Conservation (phyloP, 2,797 vertebrate genomes). For the Smutsia gigantea region DNA sequence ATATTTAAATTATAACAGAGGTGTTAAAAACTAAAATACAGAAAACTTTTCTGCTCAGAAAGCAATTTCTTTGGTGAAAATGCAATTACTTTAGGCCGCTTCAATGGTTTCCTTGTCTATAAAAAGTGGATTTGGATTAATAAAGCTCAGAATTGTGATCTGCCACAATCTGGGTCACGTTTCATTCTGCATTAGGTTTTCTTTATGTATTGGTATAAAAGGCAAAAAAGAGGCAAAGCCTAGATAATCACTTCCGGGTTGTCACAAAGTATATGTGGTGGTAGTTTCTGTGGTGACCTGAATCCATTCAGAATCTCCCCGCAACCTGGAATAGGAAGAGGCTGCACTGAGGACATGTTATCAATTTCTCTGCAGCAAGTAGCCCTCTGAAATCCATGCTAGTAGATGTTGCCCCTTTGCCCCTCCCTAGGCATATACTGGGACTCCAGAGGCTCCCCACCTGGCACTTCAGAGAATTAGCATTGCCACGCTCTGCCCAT, state of each 20-base stretch:
- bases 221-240: not conserved
- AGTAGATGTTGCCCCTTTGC: not conserved
- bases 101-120: not conserved
- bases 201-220: not conserved
- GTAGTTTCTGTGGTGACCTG: not conserved
- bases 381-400: not conserved
- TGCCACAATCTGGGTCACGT: not conserved
- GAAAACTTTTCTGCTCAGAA: not conserved
- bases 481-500: not conserved
- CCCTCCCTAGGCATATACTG: not conserved
- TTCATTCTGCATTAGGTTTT: not conserved
- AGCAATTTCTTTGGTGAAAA: not conserved
- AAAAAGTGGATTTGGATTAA: not conserved
- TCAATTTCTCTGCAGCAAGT: not conserved
- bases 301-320: not conserved
- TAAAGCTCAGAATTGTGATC: not conserved
- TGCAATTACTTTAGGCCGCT: not conserved
- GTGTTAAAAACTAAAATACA: not conserved
- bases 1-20: not conserved
- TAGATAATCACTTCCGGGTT: not conserved
- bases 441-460: not conserved
- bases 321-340: not conserved
- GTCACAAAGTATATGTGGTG: not conserved
- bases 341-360: not conserved
- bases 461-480: not conserved